Conservation (phyloP, 2,113 vertebrate species). For the Odocoileus virginianus region DNA sequence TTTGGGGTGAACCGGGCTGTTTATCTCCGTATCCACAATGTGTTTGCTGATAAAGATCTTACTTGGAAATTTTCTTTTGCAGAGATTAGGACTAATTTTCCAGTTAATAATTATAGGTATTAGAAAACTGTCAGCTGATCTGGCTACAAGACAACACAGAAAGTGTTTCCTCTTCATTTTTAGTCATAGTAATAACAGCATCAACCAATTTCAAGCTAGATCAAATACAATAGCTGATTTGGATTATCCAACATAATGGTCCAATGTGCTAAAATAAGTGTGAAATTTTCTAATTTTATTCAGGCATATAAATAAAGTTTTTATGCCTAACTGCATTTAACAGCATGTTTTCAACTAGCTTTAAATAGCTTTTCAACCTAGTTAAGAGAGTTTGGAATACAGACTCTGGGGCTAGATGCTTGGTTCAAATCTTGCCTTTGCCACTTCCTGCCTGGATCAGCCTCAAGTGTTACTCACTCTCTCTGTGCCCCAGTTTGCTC, state of each 20-base stretch:
- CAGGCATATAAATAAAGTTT: background rate
- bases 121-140: background rate
- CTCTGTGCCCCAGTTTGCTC: background rate
- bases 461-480: no score
- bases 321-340: background rate
- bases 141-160: background rate
- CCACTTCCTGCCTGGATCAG: background rate
- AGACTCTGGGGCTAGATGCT: background rate
- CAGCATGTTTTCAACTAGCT: background rate
- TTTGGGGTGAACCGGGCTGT: background rate
- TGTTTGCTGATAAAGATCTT: background rate
- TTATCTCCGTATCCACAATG: background rate
- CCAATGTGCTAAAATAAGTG: background rate
- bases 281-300: conserved; percentile 33
- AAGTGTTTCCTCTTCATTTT: background rate
- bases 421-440: background rate
- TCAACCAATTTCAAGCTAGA: background rate
- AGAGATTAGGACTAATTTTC: background rate
- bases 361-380: background rate
- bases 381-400: background rate
- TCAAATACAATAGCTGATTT: background rate
- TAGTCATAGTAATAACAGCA: background rate
- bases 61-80: background rate
- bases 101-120: background rate
- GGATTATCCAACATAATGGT: background rate